Evolutionary conservation across 2,113 vertebrate genomes (phyloP).

Genomic region (Peucedramus taeniatus): DNA sequence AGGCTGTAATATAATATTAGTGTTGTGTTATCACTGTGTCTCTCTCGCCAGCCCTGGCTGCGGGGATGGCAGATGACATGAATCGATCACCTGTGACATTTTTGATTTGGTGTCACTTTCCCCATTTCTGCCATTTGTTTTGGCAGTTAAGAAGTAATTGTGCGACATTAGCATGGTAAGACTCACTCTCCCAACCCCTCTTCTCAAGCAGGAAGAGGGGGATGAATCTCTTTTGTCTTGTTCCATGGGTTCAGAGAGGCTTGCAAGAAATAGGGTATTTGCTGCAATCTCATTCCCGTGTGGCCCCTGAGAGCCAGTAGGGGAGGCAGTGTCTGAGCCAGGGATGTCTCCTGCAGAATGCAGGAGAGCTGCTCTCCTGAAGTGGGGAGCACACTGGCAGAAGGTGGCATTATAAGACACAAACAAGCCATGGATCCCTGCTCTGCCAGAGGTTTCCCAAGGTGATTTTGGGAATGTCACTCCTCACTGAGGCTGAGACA

Average conservation of each 20-base stretch:
- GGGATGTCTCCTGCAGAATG: background rate
- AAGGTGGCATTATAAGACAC: background rate
- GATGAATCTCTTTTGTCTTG: constrained; percentile 78
- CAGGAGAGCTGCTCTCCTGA: background rate
- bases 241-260: background rate
- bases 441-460: background rate
- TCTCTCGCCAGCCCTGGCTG: constrained; percentile 67
- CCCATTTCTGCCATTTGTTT: constrained; percentile 96
- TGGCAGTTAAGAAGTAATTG: constrained; percentile 99
- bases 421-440: background rate
- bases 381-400: background rate
- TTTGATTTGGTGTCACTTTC: constrained; percentile 98
- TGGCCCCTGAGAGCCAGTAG: background rate
- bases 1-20: constrained; percentile 93
- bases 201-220: constrained; percentile 74
- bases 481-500: background rate
- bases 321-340: background rate
- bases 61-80: constrained; percentile 88
- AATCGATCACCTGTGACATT: constrained; percentile 99
- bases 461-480: background rate
- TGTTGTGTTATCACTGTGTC: constrained; percentile 85
- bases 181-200: constrained; percentile 70
- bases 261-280: background rate
- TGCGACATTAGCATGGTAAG: constrained; percentile 92
- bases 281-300: background rate